Evolutionary conservation across 2,888 invertebrate genomes (phyloP), one percentile per base, ranked within the genome.

Genomic region (Nowickia ferox): DNA sequence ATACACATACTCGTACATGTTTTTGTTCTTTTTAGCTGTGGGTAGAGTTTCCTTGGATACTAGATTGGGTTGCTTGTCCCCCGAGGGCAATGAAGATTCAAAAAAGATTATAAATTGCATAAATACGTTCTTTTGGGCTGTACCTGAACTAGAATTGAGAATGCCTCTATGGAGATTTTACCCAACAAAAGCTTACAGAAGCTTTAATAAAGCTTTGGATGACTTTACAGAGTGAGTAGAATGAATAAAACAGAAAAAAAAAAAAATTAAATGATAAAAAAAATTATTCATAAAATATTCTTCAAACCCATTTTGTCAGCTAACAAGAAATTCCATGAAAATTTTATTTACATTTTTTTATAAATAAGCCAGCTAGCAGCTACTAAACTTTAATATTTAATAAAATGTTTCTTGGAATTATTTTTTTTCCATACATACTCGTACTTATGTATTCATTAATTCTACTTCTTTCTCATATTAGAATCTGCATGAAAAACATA

Each of bases 1-100:
- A 30, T 6, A 30, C 30, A 30, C 30, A 30, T 30, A 30, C 30
- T 30, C 30, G 5, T 30, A 6, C 6, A 30, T 30, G 30, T 30
- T 6, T 40, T 40, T 13, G 15, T 51, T 17, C 55, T 22, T 48
- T 40, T 48, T 17, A 97, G 96, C 97, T 88, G 96, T 97, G 2
- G 96, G 96, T 19, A 94, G 95, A 88, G 97, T 97, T 90, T 96
- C 97, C 6, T 93, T 98, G 89, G 97, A 97, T 89, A 96, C 96
- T 38, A 94, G 97, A 88, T 93, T 97, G 72, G 97, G 97, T 30
- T 97, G 97, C 92, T 91, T 97, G 63, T 94, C 94, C 79, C 94
- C 94, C 17, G 84, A 93, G 10, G 91, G 93, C 22, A 93, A 93
- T 88, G 95, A 96, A 65, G 96, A 96, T 89, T 95, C 96, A 0